A percentile compares a stretch with the other conserved stretches of the same genome.
Conservation (phyloP, 2,888 invertebrate species). For the Erpobdella octoculata region DNA sequence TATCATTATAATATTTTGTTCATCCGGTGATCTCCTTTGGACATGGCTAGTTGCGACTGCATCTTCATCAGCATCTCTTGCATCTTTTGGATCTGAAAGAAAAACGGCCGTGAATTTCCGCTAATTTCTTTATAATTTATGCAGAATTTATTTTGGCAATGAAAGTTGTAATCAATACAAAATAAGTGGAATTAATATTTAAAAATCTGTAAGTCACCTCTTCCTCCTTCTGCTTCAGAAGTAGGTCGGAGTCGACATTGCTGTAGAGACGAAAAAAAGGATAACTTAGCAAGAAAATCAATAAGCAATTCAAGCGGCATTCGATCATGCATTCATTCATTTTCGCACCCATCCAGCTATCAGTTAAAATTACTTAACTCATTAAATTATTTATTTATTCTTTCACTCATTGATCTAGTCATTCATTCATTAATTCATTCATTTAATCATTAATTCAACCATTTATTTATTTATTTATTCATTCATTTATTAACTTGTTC, state of each 20-base stretch:
- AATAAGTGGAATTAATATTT: not conserved
- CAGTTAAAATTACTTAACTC: no score
- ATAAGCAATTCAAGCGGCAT: no score
- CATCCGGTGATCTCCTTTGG: constrained; percentile 17
- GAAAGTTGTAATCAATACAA: no score
- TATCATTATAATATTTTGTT: not conserved
- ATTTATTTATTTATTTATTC: not conserved
- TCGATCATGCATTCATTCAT: no score
- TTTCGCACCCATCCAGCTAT: no score
- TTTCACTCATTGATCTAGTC: not conserved
- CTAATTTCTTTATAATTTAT: no score
- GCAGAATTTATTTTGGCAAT: no score
- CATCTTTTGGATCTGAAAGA: constrained; percentile 85
- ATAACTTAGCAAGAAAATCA: not conserved
- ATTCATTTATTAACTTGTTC: not conserved
- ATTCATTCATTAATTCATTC: not conserved
- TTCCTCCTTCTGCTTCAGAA: constrained; percentile 84
- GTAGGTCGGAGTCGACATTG: constrained; percentile 76
- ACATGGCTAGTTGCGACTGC: constrained; percentile 72
- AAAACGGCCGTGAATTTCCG: no score
- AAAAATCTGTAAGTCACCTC: constrained; percentile 61
- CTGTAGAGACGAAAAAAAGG: constrained; percentile 50
- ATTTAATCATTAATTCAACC: not conserved
- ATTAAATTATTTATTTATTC: no score
- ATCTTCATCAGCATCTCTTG: constrained; percentile 91